Base-by-base conservation (phyloP, 2,113 vertebrate genomes). In the Ciconia stormi region DNA sequence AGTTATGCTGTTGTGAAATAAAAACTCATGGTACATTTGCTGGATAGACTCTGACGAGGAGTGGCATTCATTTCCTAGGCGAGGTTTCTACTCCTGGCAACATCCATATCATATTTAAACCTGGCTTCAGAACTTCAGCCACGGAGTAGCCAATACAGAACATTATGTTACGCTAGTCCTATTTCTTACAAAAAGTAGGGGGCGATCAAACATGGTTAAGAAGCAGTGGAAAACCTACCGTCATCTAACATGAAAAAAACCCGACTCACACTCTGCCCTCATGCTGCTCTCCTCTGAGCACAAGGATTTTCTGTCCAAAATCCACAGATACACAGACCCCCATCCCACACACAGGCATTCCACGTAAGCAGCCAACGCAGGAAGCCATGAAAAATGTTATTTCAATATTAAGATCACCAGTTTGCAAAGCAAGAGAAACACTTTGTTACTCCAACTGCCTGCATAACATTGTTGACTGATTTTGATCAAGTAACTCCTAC, bases 31-130 rank as follows among this genome's bases (percentile, higher is more conserved):
- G 78, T 32, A 42, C 34, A 16, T 72, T 90, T 90, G 26, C 78
- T 85, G 53, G 36, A 36, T 2, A 76, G 61, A 65, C 53, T 38
- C 61, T 56, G 44, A 82, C 3, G 3, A 95, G 46, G 16, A 86
- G 62, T 25, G 46, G 32, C 49, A 88, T 59, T 82, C 27, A 90
- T 42, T 88, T 93, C 79, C 62, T 58, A 58, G 53, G 27, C 91
- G 32, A 94, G 29, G 46, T 70, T 94, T 90, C 95, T 94, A 93
- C 90, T 93, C 38, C 63, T 78, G 63, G 66, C 42, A 87, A 88
- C 62, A 77, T 49, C 46, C 49, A 20, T 91, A 80, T 82, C 78
- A 73, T 50, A 86, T 85, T 96, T 93, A 88, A 96, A 93, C 86
- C 1, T 66, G 50, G 55, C 85, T 80, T 82, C 46, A 70, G 15